Percentiles rank a stretch among this genome's conserved stretches.
These are phyloP conservation scores for Quadroppia sp. DNA, from an alignment of 2,888 invertebrate genomes.

Conservation along the genomic window DNA sequence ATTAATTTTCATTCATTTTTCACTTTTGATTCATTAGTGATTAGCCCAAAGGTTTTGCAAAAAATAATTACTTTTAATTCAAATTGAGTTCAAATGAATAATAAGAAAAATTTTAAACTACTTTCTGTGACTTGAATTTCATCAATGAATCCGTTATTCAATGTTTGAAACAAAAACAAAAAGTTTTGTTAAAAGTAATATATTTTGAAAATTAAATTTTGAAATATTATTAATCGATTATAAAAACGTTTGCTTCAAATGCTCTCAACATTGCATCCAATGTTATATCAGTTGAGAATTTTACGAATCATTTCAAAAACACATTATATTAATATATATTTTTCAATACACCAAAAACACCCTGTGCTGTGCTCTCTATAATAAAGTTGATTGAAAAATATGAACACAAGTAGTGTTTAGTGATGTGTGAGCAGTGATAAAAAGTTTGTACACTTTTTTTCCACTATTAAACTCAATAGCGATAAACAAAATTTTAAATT, in stretches of 20 bases:
- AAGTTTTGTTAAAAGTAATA: not conserved
- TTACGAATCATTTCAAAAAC: not conserved
- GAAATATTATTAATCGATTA: too few relatives aligned
- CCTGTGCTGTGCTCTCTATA: not conserved
- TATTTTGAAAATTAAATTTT: too few relatives aligned
- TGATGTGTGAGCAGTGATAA: not conserved
- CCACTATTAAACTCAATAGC: not conserved
- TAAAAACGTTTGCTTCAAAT: too few relatives aligned
- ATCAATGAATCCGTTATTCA: not conserved
- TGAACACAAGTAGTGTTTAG: not conserved
- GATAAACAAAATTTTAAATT: not conserved
- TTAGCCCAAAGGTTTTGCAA: not conserved
- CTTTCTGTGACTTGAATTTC: too few relatives aligned
- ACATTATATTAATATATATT: too few relatives aligned
- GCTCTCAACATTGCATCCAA: too few relatives aligned
- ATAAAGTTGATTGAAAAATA: not conserved
- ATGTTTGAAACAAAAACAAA: not conserved
- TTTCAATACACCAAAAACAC: not conserved
- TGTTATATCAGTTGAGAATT: too few relatives aligned
- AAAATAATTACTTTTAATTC: not conserved
- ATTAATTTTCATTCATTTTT: slow-evolving; percentile 5
- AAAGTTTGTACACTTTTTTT: not conserved
- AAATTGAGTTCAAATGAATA: too few relatives aligned
- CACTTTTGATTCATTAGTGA: not conserved
- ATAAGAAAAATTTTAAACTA: too few relatives aligned